These are phyloP conservation scores for Drosophila siamana DNA, from an alignment of 2,888 invertebrate species.

Conservation along the genomic window DNA sequence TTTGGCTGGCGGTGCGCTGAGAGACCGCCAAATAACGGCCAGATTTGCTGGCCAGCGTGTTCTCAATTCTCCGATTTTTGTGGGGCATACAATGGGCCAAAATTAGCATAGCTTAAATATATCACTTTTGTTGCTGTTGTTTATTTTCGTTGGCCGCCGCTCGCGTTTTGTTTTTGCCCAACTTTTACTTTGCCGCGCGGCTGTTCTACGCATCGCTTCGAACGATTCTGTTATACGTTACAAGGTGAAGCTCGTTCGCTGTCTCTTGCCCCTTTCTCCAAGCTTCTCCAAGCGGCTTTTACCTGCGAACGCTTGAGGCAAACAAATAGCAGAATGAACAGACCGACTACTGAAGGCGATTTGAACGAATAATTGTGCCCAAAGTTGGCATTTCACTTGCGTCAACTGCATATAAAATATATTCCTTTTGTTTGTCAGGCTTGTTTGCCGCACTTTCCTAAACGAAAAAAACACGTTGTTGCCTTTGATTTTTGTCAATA, in stretches of 20 bases:
- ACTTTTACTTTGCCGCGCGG: conserved; percentile 67
- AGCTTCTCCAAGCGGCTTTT: background rate
- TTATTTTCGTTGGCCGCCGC: no score
- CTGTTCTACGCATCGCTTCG: conserved; percentile 36
- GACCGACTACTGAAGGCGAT: no score
- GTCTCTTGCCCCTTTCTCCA: conserved; percentile 2
- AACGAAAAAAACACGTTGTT: background rate
- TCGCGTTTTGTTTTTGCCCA: conserved; percentile 8
- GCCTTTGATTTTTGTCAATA: conserved; percentile 53
- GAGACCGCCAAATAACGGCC: conserved; percentile 53
- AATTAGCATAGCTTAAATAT: conserved; percentile 54
- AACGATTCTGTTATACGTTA: conserved; percentile 15
- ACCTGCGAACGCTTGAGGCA: no score
- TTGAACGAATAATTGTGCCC: no score
- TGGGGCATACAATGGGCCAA: conserved; percentile 10
- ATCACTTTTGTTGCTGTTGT: conserved; percentile 3
- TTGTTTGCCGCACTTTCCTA: no score
- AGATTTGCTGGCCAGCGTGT: conserved; percentile 30
- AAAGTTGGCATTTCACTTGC: no score
- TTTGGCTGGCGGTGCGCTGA: conserved; percentile 40
- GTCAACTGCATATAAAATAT: no score
- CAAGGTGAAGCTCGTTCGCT: conserved; percentile 2
- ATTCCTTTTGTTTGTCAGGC: no score
- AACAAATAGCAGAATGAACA: no score
- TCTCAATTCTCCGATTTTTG: conserved; percentile 48